Conservation (phyloP, 2,113 vertebrate species). For the Oreochromis aureus region DNA sequence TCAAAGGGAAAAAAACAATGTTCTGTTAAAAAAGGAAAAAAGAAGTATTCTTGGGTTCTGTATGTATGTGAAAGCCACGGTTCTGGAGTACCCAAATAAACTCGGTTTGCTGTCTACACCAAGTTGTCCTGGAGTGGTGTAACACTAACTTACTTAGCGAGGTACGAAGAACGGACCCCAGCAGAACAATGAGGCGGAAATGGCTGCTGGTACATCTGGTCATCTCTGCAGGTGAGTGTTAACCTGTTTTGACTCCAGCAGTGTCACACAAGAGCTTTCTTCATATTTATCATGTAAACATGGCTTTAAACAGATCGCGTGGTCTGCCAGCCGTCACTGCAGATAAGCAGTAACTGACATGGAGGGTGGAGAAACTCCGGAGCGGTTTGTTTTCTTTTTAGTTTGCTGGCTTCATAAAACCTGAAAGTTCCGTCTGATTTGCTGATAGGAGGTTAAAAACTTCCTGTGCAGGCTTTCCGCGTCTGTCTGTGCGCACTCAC, state of each 20-base stretch:
- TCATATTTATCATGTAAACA: background rate
- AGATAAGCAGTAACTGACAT: background rate
- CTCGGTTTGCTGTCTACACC: too few relatives aligned
- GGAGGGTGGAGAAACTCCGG: background rate
- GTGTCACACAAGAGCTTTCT: background rate
- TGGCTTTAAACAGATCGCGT: fast-evolving
- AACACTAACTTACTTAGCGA: too few relatives aligned
- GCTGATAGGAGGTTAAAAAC: background rate
- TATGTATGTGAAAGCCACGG: too few relatives aligned
- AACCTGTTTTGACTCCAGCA: background rate
- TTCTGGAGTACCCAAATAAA: too few relatives aligned
- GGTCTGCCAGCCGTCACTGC: background rate
- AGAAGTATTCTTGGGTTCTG: too few relatives aligned
- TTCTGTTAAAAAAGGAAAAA: too few relatives aligned
- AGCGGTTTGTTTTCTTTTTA: background rate
- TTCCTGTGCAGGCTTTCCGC: background rate
- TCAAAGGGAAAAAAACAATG: too few relatives aligned
- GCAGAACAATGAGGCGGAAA: background rate
- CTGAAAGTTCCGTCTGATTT: fast-evolving
- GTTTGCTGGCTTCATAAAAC: background rate
- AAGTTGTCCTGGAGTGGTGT: too few relatives aligned
- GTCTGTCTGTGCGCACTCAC: background rate
- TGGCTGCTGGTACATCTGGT: background rate
- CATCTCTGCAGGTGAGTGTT: background rate
- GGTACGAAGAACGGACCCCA: too few relatives aligned